Evolutionary conservation across 2,888 invertebrate species (phyloP).

Genomic region (Ischnura elegans): DNA sequence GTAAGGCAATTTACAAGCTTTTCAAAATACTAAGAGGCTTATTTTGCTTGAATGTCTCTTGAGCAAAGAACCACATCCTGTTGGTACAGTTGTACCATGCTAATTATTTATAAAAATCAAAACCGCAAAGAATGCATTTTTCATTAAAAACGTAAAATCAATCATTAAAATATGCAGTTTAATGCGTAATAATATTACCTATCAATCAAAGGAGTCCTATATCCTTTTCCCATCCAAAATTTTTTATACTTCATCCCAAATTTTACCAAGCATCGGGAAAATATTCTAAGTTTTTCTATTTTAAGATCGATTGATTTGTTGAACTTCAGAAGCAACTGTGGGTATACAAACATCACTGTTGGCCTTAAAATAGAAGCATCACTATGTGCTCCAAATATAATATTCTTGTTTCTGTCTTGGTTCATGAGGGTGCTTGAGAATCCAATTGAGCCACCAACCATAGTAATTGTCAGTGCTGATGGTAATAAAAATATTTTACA

Average conservation of each 20-base stretch:
- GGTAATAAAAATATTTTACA: background rate
- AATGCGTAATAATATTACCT: background rate
- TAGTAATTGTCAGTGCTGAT: background rate
- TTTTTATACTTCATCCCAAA: constrained; percentile 7
- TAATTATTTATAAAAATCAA: no score
- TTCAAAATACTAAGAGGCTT: no score
- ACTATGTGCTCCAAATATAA: background rate
- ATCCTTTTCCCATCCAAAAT: background rate
- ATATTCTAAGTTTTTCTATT: background rate
- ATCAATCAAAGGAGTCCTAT: background rate
- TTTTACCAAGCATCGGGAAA: background rate
- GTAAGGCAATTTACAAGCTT: no score
- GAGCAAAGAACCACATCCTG: no score
- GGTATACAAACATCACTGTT: background rate
- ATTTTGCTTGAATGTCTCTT: no score
- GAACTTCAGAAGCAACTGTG: background rate
- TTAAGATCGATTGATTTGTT: background rate
- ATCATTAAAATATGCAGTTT: background rate
- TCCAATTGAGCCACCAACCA: background rate
- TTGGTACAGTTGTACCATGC: no score
- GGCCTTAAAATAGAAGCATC: background rate
- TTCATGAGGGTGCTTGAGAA: background rate
- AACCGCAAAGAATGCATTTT: no score
- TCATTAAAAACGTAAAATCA: no score
- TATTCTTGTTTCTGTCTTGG: background rate